phyloP scores from a whole-genome alignment of 1,140 invertebrate species.

The Brachionus calyciflorus region DNA sequence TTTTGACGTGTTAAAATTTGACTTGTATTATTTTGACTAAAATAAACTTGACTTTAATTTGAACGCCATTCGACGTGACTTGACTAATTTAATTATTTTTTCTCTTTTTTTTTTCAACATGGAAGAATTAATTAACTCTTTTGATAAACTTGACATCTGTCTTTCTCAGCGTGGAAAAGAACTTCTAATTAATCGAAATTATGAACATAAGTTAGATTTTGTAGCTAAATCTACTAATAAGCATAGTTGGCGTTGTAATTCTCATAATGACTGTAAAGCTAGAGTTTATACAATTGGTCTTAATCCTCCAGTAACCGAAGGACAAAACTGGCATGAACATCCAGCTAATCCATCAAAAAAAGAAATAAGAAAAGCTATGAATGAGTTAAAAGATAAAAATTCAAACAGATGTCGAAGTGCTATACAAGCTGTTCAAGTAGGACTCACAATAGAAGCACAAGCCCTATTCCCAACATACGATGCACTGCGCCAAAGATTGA shows the following conservation, averaged over 20 bases:
- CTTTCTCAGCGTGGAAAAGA: too few species aligned
- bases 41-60: too few species aligned
- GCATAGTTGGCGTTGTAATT: too few species aligned
- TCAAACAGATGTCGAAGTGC: conserved; percentile 5
- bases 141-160: too few species aligned
- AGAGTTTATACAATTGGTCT: conserved; percentile 10
- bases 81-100: too few species aligned
- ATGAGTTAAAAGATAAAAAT: neutral
- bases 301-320: neutral
- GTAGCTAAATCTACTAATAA: too few species aligned
- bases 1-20: neutral
- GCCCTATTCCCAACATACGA: too few species aligned
- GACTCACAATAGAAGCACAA: too few species aligned
- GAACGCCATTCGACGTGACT: neutral
- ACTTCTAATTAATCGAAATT: too few species aligned
- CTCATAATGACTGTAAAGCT: conserved; percentile 5
- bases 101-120: neutral
- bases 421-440: too few species aligned
- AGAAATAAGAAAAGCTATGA: conserved; percentile 8
- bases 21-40: neutral
- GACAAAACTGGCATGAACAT: conserved; percentile 10
- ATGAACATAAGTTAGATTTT: too few species aligned
- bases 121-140: neutral
- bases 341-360: conserved; percentile 1
- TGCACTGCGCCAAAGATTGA: too few species aligned